Evolutionary conservation across 2,888 invertebrate species (phyloP), one percentile per base, ranked within the genome.

Genomic region (Drosophila kokeensis): DNA sequence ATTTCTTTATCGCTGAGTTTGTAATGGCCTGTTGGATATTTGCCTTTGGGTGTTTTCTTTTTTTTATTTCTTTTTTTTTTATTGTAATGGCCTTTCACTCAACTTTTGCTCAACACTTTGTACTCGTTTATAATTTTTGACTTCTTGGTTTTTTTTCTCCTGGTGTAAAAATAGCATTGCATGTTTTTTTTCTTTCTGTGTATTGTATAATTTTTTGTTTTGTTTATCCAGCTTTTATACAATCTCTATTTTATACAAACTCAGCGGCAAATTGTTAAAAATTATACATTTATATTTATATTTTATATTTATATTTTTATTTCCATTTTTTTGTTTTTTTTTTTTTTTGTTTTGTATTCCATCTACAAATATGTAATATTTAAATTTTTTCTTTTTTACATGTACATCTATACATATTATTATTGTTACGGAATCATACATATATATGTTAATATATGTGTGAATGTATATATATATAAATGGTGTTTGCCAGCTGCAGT

Each of bases 91-190:
- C 71, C 54, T 78, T 81, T 73, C 71, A 77, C 80, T 86, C 67
- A 67, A 77, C 65, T 57, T 81, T 75, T 73, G 72, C 73, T 75
- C 79, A 71, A 72, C 79, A 78, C 76, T 91, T 87, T 87, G 86
- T 87, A 87, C 86, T 87, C 72, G 77, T 83, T 83, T 77, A 81
- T 70, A 69, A 73, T 58, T 66, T 66, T 66, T 54, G 65, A 55
- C 61, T 68, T 60, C 54, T 64, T 71, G 27, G 15, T 66, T 64
- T 71, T 62, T 74, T 72, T 38, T 71, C 38, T 70, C 30, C 54
- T 72, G 76, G 90, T 87, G 87, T 90, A 87, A 87, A 87, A 87
- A 90, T 87, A 87, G 69, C 78, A 86, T 75, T 75, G 63, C 40
- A 50, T 63, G 29, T 68, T 52, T 70, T 38, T 49, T 10, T 42